Percentiles rank a stretch among this genome's conserved stretches.
Conservation (phyloP, 1,140 invertebrate genomes). For the Linepithema humile region DNA sequence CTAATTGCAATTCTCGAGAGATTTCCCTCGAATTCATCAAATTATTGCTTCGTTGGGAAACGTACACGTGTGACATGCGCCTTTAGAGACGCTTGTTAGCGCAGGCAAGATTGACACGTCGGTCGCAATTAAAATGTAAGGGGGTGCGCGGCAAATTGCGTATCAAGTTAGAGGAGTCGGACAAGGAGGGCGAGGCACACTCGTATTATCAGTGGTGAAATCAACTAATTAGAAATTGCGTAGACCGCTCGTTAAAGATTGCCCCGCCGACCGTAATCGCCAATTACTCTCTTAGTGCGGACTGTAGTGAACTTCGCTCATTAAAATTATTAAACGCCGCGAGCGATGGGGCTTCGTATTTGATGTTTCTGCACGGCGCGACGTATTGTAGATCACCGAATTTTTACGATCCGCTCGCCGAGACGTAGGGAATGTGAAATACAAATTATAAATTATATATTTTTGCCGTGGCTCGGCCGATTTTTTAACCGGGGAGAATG, state of each 20-base stretch:
- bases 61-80: conserved; percentile 49
- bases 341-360: conserved; percentile 49
- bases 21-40: not conserved
- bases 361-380: conserved; percentile 60
- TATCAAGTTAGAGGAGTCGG: conserved; percentile 31
- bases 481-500: not conserved
- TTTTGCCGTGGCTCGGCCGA: not conserved
- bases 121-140: conserved; percentile 65
- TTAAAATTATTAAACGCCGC: conserved; percentile 72
- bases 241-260: conserved; percentile 72
- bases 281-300: conserved; percentile 71
- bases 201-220: conserved; percentile 69
- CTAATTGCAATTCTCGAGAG: not conserved
- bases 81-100: conserved; percentile 46
- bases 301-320: conserved; percentile 70
- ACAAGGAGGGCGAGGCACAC: conserved; percentile 15
- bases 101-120: conserved; percentile 65
- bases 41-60: conserved; percentile 33
- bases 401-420: conserved; percentile 30
- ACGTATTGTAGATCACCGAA: conserved; percentile 11
- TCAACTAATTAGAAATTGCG: conserved; percentile 73
- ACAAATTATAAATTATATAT: not conserved
- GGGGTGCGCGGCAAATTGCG: conserved; percentile 21
- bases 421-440: not conserved
- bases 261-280: conserved; percentile 67